Evolutionary conservation across 2,888 invertebrate species (phyloP).

Genomic region (Hylaea fasciaria): DNA sequence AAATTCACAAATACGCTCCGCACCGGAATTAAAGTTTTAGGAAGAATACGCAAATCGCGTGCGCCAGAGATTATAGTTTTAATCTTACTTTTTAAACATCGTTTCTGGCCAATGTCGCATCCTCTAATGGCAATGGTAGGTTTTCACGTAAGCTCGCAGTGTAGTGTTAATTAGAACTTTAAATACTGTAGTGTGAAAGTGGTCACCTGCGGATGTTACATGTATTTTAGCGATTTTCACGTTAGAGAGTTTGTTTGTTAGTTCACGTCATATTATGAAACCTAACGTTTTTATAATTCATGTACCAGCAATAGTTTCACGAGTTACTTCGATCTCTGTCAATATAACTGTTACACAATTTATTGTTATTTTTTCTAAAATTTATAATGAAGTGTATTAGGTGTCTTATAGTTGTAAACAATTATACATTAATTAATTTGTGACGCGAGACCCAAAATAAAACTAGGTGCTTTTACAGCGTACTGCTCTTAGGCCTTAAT

Average conservation of each 20-base stretch:
- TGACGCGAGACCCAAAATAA: neutral
- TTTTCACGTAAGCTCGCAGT: conserved; percentile 19
- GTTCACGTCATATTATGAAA: conserved; percentile 44
- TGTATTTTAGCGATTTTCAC: conserved; percentile 47
- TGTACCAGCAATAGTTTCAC: neutral
- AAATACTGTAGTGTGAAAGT: conserved; percentile 54
- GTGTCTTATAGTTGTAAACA: no score
- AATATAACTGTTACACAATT: neutral
- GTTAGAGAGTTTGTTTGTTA: conserved; percentile 44
- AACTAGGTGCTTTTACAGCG: neutral
- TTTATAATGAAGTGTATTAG: no score
- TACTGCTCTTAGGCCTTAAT: conserved; percentile 13
- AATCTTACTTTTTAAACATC: conserved; percentile 27
- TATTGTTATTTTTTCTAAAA: no score
- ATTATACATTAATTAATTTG: neutral
- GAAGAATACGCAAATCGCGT: neutral
- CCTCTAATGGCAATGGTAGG: conserved; percentile 32
- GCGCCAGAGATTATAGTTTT: conserved; percentile 6
- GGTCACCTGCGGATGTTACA: conserved; percentile 40
- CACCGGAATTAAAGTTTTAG: neutral
- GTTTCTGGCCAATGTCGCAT: conserved; percentile 27
- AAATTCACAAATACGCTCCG: neutral
- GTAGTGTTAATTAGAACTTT: conserved; percentile 50
- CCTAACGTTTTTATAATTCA: conserved; percentile 8
- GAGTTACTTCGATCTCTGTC: no score